These are phyloP conservation scores for Acanthiza pusilla DNA, from an alignment of 2,797 vertebrate genomes.

Conservation along the genomic window DNA sequence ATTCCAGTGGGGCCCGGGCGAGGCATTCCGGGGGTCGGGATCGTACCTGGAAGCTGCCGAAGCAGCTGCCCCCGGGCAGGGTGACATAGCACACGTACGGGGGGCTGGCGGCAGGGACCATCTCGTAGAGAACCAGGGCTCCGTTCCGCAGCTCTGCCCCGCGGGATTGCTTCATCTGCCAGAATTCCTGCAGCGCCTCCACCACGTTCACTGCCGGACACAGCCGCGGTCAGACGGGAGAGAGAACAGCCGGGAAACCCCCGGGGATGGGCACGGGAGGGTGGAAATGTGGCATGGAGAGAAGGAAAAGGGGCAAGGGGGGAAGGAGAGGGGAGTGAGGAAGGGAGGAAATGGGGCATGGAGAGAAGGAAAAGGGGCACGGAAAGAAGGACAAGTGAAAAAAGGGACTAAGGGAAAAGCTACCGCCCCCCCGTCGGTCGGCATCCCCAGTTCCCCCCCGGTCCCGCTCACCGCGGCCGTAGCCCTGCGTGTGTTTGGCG, in stretches of 20 bases:
- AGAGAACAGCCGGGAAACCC: too few relatives aligned
- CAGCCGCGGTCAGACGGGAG: background rate
- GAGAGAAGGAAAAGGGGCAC: background rate
- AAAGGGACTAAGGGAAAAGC: background rate
- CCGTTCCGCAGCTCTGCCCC: constrained; percentile 94
- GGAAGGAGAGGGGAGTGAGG: too few relatives aligned
- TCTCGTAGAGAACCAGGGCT: constrained; percentile 95
- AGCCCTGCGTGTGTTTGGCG: constrained; percentile 95
- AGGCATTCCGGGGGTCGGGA: background rate
- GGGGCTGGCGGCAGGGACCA: constrained; percentile 93
- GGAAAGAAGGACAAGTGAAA: background rate
- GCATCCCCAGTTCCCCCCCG: background rate
- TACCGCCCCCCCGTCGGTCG: background rate
- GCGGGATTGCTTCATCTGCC: constrained; percentile 97
- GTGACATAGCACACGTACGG: constrained; percentile 97
- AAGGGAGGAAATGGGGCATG: background rate
- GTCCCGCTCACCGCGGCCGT: constrained; percentile 86
- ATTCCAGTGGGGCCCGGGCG: background rate
- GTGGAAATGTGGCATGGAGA: background rate
- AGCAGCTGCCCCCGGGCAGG: constrained; percentile 94
- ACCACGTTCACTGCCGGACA: constrained; percentile 86
- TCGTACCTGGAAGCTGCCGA: constrained; percentile 95
- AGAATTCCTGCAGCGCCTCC: constrained; percentile 97
- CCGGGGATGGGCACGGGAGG: fast-evolving
- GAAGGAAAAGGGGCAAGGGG: background rate